Evolutionary conservation across 2,797 vertebrate genomes (phyloP).

Genomic region (Tragelaphus oryx): DNA sequence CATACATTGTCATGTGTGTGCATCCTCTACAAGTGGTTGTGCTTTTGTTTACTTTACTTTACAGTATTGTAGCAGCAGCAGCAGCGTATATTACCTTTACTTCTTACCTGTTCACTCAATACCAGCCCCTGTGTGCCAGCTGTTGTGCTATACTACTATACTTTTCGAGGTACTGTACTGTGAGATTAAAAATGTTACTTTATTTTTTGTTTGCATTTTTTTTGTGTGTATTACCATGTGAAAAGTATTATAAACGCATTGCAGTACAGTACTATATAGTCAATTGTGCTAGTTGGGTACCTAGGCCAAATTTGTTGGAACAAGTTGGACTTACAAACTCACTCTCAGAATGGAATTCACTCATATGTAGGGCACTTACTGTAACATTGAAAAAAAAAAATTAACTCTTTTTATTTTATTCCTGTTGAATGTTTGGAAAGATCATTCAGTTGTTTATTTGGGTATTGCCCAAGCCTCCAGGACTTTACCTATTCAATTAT

Average conservation of each 20-base stretch:
- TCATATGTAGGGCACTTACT: neutral
- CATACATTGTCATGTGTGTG: neutral
- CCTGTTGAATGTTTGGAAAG: neutral
- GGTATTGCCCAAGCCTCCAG: neutral
- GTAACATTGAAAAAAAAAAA: neutral
- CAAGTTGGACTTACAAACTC: neutral
- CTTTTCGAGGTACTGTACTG: neutral
- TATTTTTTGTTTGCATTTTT: neutral
- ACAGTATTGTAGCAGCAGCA: neutral
- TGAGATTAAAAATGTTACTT: neutral
- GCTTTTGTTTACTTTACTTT: neutral
- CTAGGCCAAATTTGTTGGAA: neutral
- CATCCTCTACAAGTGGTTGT: neutral
- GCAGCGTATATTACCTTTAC: neutral
- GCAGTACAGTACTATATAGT: neutral
- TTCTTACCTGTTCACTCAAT: neutral
- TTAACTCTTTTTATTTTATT: neutral
- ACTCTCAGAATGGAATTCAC: neutral
- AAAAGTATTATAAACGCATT: neutral
- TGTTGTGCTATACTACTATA: neutral
- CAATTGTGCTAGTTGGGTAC: neutral
- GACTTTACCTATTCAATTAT: constrained; percentile 61
- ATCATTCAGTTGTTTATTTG: constrained; percentile 37
- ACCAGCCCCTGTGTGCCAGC: neutral
- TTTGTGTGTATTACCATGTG: neutral